Evolutionary conservation across 1,140 invertebrate genomes (phyloP), one percentile per base, ranked within the genome.

Genomic region (Pinna nobilis): DNA sequence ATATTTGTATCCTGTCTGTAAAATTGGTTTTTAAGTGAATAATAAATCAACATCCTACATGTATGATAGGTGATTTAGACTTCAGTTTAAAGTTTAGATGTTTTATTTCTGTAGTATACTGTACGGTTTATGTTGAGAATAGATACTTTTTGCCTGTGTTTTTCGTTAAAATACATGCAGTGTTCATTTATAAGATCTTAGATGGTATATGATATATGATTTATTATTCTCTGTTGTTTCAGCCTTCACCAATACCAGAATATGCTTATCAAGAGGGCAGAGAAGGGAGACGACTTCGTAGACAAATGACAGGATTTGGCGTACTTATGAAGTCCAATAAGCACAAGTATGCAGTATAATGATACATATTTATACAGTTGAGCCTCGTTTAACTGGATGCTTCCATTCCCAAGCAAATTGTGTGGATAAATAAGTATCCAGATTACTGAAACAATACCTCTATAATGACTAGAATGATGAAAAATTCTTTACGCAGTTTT

Each of bases 341-440:
- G 47, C 61, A 77, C 23, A 80, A 77, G 79, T 83, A 76, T 68
- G 81, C n/a, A n/a, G n/a, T n/a, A n/a, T n/a, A n/a, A n/a, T n/a
- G n/a, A n/a, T n/a, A n/a, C n/a, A n/a, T n/a, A n/a, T n/a, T n/a
- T n/a, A n/a, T n/a, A n/a, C n/a, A n/a, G n/a, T n/a, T n/a, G n/a
- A n/a, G n/a, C n/a, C n/a, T n/a, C n/a, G n/a, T n/a, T n/a, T n/a
- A n/a, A n/a, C n/a, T n/a, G n/a, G n/a, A n/a, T n/a, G n/a, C n/a
- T n/a, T n/a, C n/a, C n/a, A n/a, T n/a, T n/a, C n/a, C n/a, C n/a
- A n/a, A n/a, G n/a, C n/a, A n/a, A n/a, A n/a, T n/a, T n/a, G n/a
- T n/a, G n/a, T n/a, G n/a, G n/a, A n/a, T n/a, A n/a, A n/a, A n/a
- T n/a, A n/a, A n/a, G n/a, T n/a, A n/a, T n/a, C n/a, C n/a, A n/a